Evolutionary conservation across 2,113 vertebrate species (phyloP).

Genomic region (Scytalopus superciliaris): DNA sequence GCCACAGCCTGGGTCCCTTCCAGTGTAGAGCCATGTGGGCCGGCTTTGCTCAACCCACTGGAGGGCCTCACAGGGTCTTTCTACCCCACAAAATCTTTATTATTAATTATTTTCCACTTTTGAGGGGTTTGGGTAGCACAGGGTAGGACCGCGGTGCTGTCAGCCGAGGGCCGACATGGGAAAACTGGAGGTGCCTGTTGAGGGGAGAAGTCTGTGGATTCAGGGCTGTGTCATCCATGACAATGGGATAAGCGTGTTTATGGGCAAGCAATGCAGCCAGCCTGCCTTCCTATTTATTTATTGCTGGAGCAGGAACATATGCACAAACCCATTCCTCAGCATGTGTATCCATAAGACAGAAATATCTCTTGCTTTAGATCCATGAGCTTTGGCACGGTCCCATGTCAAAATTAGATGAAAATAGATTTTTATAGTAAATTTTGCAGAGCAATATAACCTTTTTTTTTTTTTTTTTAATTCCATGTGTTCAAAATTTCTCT

Average conservation of each 20-base stretch:
- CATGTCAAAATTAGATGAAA: neutral
- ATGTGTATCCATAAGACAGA: accelerated
- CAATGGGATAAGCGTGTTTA: neutral
- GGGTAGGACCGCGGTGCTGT: accelerated
- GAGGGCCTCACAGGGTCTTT: neutral
- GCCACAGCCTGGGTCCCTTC: neutral
- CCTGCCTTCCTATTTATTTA: neutral
- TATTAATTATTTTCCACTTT: neutral
- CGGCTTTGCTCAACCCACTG: neutral
- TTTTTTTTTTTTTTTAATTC: no score
- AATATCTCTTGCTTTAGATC: neutral
- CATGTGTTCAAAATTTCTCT: neutral
- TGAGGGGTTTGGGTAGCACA: accelerated
- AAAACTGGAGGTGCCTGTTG: neutral
- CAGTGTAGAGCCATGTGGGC: accelerated
- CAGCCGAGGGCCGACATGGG: neutral
- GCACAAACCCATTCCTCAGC: neutral
- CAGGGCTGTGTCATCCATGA: neutral
- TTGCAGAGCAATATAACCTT: neutral
- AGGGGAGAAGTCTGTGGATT: neutral
- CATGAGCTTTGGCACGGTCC: neutral
- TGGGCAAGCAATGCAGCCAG: neutral
- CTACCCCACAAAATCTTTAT: neutral
- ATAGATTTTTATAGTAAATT: conserved; percentile 22
- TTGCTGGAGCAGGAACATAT: neutral